Percentiles rank a stretch among this genome's conserved stretches.
phyloP scores from a whole-genome alignment of 1,140 invertebrate species.

The Homarus americanus region DNA sequence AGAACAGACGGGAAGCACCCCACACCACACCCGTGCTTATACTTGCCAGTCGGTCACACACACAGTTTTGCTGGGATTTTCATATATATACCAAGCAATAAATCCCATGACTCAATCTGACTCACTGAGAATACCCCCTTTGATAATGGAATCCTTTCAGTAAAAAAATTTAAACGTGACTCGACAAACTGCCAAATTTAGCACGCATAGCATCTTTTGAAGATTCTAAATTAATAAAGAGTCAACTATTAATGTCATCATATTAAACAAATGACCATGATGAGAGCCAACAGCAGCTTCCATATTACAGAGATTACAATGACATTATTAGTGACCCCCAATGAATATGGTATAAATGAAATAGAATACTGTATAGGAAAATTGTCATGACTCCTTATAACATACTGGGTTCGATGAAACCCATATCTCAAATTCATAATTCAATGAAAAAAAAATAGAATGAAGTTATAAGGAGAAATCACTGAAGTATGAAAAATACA shows the following conservation, averaged over 20 bases:
- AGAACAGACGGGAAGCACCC: conserved; percentile 65
- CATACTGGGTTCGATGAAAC: too few species aligned
- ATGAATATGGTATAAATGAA: conserved; percentile 49
- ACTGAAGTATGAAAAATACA: conserved; percentile 29
- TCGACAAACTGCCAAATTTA: conserved; percentile 53
- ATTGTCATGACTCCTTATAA: conserved; percentile 55
- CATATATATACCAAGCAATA: not conserved
- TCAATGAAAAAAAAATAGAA: too few species aligned
- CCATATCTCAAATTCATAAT: too few species aligned
- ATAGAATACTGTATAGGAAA: conserved; percentile 32
- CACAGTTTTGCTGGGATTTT: not conserved
- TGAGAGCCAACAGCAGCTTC: not conserved
- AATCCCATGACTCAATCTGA: not conserved
- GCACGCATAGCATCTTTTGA: conserved; percentile 57
- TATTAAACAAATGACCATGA: not conserved
- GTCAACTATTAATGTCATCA: conserved; percentile 41
- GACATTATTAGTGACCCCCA: conserved; percentile 40
- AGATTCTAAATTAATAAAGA: conserved; percentile 58
- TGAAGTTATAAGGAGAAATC: conserved; percentile 50
- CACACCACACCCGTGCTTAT: conserved; percentile 52
- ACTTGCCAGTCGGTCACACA: conserved; percentile 37
- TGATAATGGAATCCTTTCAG: not conserved
- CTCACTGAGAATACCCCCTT: not conserved
- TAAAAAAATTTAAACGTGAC: not conserved
- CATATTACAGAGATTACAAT: not conserved